These are phyloP conservation scores for Pristionchus exspectatus DNA, from an alignment of 2,888 invertebrate genomes.

Conservation along the genomic window DNA sequence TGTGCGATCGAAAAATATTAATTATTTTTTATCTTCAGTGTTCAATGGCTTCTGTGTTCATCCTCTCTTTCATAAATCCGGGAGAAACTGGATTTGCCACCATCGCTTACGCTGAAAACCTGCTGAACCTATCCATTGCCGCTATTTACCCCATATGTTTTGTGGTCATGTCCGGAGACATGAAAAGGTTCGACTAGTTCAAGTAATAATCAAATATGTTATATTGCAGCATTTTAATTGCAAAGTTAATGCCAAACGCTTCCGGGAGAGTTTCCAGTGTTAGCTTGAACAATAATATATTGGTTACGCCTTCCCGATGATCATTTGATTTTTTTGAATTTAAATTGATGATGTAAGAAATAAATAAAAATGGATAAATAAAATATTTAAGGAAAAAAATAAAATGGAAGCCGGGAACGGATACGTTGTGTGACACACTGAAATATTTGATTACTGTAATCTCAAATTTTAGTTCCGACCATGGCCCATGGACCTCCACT, in stretches of 20 bases:
- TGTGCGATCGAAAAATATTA: neutral
- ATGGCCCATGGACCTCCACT: neutral
- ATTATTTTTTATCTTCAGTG: neutral
- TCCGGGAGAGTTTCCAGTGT: constrained; percentile 61
- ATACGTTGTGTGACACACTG: neutral
- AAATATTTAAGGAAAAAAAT: neutral
- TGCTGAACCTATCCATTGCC: constrained; percentile 5
- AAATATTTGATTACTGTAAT: neutral
- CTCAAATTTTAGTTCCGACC: neutral
- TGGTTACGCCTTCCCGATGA: neutral
- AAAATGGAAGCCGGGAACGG: neutral
- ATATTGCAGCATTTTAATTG: constrained; percentile 14
- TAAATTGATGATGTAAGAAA: neutral
- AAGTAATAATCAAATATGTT: neutral
- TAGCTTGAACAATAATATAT: constrained; percentile 65
- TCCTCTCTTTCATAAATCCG: constrained; percentile 5
- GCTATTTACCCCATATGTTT: constrained; percentile 13
- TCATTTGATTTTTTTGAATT: neutral
- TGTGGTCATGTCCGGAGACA: constrained; percentile 15
- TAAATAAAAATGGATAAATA: neutral
- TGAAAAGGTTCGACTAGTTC: constrained; percentile 9
- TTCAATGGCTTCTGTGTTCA: neutral
- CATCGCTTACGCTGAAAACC: constrained; percentile 4
- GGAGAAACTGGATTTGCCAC: neutral
- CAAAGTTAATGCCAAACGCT: neutral